Percentiles rank a stretch among this genome's conserved stretches.
Evolutionary conservation across 2,113 vertebrate genomes (phyloP).

Genomic region (Sialia sialis): DNA sequence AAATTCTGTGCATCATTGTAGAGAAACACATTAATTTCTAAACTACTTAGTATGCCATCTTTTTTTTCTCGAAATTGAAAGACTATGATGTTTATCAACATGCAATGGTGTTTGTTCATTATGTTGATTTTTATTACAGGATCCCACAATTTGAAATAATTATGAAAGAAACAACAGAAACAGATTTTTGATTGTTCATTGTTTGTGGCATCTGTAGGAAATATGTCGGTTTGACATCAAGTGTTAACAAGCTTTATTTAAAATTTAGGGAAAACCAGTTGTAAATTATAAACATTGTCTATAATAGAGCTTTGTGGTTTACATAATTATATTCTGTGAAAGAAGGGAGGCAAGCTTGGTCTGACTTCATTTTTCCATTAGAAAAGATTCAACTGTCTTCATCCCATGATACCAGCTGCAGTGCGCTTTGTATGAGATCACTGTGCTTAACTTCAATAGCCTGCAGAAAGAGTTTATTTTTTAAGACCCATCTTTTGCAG

Average conservation of each 20-base stretch:
- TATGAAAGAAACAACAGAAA: slow-evolving; percentile 66
- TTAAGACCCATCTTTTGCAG: slow-evolving; percentile 67
- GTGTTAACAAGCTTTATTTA: slow-evolving; percentile 63
- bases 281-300: slow-evolving; percentile 76
- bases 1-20: not conserved
- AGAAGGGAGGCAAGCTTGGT: slow-evolving; percentile 64
- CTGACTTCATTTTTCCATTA: slow-evolving; percentile 73
- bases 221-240: slow-evolving; percentile 65
- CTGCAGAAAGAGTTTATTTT: slow-evolving; percentile 69
- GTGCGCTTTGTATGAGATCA: slow-evolving; percentile 67
- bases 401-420: slow-evolving; percentile 73
- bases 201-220: slow-evolving; percentile 75
- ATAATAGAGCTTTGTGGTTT: slow-evolving; percentile 74
- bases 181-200: slow-evolving; percentile 76
- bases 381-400: slow-evolving; percentile 68
- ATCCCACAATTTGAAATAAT: slow-evolving; percentile 73
- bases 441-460: slow-evolving; percentile 70
- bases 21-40: not conserved
- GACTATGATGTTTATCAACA: slow-evolving; percentile 76
- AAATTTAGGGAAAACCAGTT: slow-evolving; percentile 68
- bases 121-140: slow-evolving; percentile 71
- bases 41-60: slow-evolving; percentile 11
- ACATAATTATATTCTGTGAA: slow-evolving; percentile 74
- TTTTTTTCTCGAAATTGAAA: slow-evolving; percentile 67
- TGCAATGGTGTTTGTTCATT: slow-evolving; percentile 67